phyloP scores from a whole-genome alignment of 2,113 vertebrate genomes.

The Chloroceryle aenea region DNA sequence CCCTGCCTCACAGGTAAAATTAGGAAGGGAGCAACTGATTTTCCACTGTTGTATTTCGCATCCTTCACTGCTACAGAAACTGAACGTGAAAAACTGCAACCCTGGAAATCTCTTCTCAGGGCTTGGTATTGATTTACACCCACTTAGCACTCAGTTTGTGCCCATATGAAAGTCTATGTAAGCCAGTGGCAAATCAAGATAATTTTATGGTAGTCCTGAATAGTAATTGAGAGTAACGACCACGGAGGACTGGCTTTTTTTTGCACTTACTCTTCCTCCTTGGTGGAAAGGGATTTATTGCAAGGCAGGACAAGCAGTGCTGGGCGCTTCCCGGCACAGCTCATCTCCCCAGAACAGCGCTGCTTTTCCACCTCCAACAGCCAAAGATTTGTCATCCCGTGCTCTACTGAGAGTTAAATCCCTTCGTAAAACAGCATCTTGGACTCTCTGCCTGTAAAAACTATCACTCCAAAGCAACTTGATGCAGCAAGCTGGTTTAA shows the following conservation, averaged over 20 bases:
- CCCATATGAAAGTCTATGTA: background rate
- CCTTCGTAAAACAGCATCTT: background rate
- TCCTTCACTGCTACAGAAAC: background rate
- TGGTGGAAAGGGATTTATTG: background rate
- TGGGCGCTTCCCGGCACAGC: background rate
- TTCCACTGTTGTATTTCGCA: background rate
- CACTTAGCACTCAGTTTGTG: conserved; percentile 31
- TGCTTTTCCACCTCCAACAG: accelerated
- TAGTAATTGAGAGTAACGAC: background rate
- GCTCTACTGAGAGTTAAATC: background rate
- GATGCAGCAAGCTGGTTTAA: background rate
- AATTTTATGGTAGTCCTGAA: background rate
- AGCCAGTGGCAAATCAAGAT: background rate
- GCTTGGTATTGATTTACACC: conserved; percentile 24
- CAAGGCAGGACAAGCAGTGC: background rate
- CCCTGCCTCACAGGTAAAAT: background rate
- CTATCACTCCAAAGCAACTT: background rate
- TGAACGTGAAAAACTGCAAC: background rate
- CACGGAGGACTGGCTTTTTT: background rate
- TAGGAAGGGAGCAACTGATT: background rate
- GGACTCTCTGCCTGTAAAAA: background rate
- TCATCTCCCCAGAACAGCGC: accelerated
- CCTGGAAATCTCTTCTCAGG: background rate
- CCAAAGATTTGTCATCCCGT: background rate
- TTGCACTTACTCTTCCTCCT: background rate